These are phyloP conservation scores for Cydia pomonella DNA, from an alignment of 1,140 invertebrate genomes.

Conservation along the genomic window DNA sequence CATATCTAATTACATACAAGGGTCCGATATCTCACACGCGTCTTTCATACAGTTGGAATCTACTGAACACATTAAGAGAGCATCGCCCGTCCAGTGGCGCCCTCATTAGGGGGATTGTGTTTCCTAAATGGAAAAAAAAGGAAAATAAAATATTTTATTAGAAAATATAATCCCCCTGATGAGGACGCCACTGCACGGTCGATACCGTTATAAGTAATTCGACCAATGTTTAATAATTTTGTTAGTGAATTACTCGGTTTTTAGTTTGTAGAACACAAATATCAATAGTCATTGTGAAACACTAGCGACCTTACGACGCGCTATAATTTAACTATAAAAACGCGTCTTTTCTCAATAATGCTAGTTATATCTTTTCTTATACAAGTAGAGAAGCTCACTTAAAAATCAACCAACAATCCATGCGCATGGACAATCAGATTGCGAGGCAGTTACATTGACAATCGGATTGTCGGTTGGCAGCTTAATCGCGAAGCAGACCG, in stretches of 20 bases:
- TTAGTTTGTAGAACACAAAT: background rate
- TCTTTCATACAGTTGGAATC: background rate
- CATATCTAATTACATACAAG: slow-evolving; percentile 4
- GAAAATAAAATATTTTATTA: too few species aligned
- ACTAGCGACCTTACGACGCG: background rate
- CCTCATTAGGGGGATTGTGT: too few species aligned
- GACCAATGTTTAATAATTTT: background rate
- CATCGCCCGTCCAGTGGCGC: too few species aligned
- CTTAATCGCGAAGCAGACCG: background rate
- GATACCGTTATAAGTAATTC: too few species aligned
- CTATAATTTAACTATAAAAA: background rate
- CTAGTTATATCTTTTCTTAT: too few species aligned
- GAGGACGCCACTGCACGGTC: too few species aligned
- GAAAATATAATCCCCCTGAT: too few species aligned
- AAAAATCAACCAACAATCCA: background rate
- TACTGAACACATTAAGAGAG: background rate
- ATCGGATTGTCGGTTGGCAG: background rate
- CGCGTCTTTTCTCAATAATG: background rate
- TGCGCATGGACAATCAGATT: background rate
- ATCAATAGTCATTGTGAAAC: background rate
- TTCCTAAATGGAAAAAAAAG: too few species aligned
- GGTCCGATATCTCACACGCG: background rate
- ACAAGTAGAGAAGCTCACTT: background rate
- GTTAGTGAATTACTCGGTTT: background rate
- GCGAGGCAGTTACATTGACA: background rate